Conservation (phyloP, 2,888 invertebrate species). For the Palloptera scutellata region DNA sequence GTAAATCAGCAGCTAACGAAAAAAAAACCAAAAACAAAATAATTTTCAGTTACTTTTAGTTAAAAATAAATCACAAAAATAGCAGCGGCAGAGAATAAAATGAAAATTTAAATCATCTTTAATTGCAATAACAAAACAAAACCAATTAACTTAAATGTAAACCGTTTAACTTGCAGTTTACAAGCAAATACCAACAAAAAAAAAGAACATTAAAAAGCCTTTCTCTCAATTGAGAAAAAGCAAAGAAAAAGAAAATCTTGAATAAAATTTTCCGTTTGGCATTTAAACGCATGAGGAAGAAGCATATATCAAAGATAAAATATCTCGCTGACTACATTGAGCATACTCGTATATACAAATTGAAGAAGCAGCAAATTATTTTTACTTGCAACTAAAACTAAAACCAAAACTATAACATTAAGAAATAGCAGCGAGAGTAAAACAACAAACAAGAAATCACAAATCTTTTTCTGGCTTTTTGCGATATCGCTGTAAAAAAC, state of each 20-base stretch:
- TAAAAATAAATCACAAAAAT: slow-evolving; percentile 4
- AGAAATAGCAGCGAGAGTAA: not conserved
- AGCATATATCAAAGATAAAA: too few species aligned
- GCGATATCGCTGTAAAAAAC: too few species aligned
- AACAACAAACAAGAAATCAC: not conserved
- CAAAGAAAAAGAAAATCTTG: not conserved
- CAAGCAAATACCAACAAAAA: slow-evolving; percentile 18
- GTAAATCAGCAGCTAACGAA: not conserved
- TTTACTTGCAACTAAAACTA: not conserved
- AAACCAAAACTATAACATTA: not conserved
- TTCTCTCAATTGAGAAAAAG: slow-evolving; percentile 1
- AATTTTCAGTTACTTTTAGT: not conserved
- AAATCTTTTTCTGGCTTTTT: not conserved
- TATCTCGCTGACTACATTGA: too few species aligned
- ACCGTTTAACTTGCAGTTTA: slow-evolving; percentile 1
- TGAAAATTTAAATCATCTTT: not conserved
- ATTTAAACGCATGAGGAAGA: slow-evolving; percentile 8
- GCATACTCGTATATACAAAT: too few species aligned
- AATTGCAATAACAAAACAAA: not conserved
- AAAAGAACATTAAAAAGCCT: not conserved
- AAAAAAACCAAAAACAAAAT: not conserved
- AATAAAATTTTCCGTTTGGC: slow-evolving; percentile 21
- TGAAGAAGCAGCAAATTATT: too few species aligned
- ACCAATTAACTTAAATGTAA: slow-evolving; percentile 11
- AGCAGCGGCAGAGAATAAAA: not conserved